Evolutionary conservation across 2,113 vertebrate genomes (phyloP), one percentile per base, ranked within the genome.

Genomic region (Ramphastos sulfuratus): DNA sequence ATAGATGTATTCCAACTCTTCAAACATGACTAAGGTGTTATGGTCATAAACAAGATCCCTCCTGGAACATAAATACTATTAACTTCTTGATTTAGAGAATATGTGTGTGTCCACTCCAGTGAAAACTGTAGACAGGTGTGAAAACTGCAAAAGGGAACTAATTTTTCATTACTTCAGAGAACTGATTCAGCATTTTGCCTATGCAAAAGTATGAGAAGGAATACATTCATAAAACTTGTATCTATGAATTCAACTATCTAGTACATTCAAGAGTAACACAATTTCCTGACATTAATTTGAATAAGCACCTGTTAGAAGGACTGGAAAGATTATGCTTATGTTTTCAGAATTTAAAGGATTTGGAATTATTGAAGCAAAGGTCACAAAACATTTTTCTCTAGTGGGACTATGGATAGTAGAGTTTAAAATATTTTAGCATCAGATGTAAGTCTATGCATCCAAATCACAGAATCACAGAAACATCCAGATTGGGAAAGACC

Each of bases 281-380:
- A 39, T 9, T 2, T 23, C n/a, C 78, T 81, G 42, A 25, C 18
- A 59, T 65, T 48, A 73, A 84, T 86, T 75, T 65, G 31, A 60
- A 58, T 13, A 79, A 79, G 4, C 3, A 18, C 46, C 6, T 4
- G 3, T 35, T 72, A 59, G 28, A 63, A 70, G 8, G 11, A 76
- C 3, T 7, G 81, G 42, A 78, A 66, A 21, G 7, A 81, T 55
- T 52, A 52, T 9, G 8, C 15, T 21, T 46, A 42, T 25, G 1
- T 12, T 81, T 85, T 63, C 7, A 88, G 27, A 87, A 88, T 88
- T 83, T 44, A 56, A 76, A 83, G 7, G 84, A 39, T 19, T 66
- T 83, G 25, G 4, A 15, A 7, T 37, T 88, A 54, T 54, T 76
- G 48, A 23, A 74, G 28, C n/a, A 48, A 55, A 73, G 3, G 11